Base-by-base conservation (phyloP, 2,797 vertebrate species). In the Moxostoma hubbsi region DNA sequence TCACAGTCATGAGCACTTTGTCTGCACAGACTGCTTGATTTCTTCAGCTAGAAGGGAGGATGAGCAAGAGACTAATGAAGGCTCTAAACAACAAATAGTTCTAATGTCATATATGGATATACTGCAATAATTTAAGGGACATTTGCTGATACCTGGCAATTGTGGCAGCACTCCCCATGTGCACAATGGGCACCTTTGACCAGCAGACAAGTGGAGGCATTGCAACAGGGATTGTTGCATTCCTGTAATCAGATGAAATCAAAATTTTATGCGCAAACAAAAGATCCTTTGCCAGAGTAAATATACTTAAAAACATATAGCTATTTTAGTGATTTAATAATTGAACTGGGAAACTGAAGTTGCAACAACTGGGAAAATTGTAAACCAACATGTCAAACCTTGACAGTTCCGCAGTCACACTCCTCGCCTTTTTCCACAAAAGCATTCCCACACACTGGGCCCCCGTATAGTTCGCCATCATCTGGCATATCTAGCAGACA, bases 371-470 rank as follows among this genome's bases (percentile, higher is more conserved):
- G 7, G 5, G 43, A 49, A 62, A n/a, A 11, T 9, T 12, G 47
- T 4, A 43, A 79, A 72, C 3, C 43, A 55, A 11, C 7, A 54
- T 11, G 49, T 0, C 0, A 1, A 64, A 95, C 97, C 96, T 96
- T 79, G 0, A 87, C 89, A 0, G 85, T 90, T 64, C 97, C 97
- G 0, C 97, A 99, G 90, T 99, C 97, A 0, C 97, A 99, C 78
- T 98, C 93, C 83, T 99, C 97, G 49, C 96, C 97, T 0, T 85
- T 89, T 84, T 99, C 97, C 83, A 98, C 86, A 12, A 97, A 97
- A 58, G 87, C 90, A 81, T 99, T 99, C 71, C 97, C 97, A 5
- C 97, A 98, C 80, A 94, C 90, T 0, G 96, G 95, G 0, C 94
- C 96, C 4, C 97, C 95, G 0, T 93, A 95, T 58, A 97, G 83